A percentile compares a stretch with the other conserved stretches of the same genome.
Evolutionary conservation across 2,888 invertebrate species (phyloP).

Genomic region (Aspidiotus rigidus): DNA sequence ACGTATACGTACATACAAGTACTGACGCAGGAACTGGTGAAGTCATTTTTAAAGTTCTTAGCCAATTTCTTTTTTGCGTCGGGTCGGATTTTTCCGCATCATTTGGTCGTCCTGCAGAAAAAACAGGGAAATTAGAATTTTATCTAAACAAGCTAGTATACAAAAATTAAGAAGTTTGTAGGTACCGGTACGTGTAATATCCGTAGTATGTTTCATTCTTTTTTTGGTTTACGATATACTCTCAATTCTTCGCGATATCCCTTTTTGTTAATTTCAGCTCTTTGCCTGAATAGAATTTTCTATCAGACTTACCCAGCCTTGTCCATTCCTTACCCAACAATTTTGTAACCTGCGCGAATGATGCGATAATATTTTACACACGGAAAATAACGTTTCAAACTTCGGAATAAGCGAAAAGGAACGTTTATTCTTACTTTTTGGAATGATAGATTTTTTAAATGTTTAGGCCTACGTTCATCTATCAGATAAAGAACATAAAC

Average conservation of each 20-base stretch:
- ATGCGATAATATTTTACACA: too few species aligned
- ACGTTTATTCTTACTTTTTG: slow-evolving; percentile 44
- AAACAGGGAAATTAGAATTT: background rate
- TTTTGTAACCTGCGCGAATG: slow-evolving; percentile 46
- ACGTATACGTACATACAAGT: too few species aligned
- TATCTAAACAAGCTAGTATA: background rate
- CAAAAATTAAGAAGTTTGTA: too few species aligned
- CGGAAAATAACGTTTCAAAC: too few species aligned
- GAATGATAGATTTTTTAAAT: slow-evolving; percentile 50
- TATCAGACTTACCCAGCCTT: slow-evolving; percentile 47
- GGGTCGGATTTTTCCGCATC: slow-evolving; percentile 44
- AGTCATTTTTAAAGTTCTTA: too few species aligned
- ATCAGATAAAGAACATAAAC: slow-evolving; percentile 51
- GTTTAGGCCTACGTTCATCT: slow-evolving; percentile 49
- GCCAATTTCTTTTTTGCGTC: slow-evolving; percentile 42
- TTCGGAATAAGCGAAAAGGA: too few species aligned
- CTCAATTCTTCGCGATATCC: slow-evolving; percentile 50
- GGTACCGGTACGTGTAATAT: too few species aligned
- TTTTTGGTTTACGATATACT: slow-evolving; percentile 51
- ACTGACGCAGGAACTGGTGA: too few species aligned
- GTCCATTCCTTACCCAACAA: slow-evolving; percentile 52
- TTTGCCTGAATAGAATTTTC: slow-evolving; percentile 49
- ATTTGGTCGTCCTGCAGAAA: slow-evolving; percentile 37
- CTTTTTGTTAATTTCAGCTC: slow-evolving; percentile 52
- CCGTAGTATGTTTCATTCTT: slow-evolving; percentile 43